Conservation (phyloP, 2,888 invertebrate species). For the Bhutanitis thaidina region DNA sequence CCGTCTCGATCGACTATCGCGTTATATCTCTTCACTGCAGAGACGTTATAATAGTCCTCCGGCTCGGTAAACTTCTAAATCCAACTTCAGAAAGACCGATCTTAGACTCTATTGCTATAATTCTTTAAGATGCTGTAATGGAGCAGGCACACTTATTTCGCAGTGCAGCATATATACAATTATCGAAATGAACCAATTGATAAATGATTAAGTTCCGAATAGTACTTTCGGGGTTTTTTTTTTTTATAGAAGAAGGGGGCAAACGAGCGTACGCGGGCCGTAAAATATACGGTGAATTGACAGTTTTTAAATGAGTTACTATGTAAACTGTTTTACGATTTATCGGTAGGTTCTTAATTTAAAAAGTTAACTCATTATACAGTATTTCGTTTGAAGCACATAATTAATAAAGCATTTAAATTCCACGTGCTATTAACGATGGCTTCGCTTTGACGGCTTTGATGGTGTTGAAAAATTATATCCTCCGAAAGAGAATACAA, state of each 20-base stretch:
- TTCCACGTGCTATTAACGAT: too few relatives aligned
- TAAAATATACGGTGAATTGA: slow-evolving; percentile 13
- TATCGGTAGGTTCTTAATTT: too few relatives aligned
- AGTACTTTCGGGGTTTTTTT: slow-evolving; percentile 50
- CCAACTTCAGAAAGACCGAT: slow-evolving; percentile 2
- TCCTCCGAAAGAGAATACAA: too few relatives aligned
- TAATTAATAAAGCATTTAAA: too few relatives aligned
- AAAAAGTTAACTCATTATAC: too few relatives aligned
- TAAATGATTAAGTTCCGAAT: slow-evolving; percentile 67
- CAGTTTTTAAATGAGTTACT: slow-evolving; percentile 5
- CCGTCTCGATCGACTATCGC: slow-evolving; percentile 13
- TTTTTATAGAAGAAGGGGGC: too few relatives aligned
- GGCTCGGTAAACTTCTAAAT: slow-evolving; percentile 10
- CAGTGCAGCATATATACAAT: slow-evolving; percentile 28
- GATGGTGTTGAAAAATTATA: too few relatives aligned
- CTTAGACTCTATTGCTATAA: slow-evolving; percentile 17
- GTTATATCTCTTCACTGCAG: slow-evolving; percentile 6
- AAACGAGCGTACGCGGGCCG: slow-evolving; percentile 22
- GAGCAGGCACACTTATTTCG: slow-evolving; percentile 22
- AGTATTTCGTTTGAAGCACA: too few relatives aligned
- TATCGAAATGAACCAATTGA: slow-evolving; percentile 50
- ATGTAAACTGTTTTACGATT: too few relatives aligned
- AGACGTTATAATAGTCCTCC: not conserved
- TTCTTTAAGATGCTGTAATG: slow-evolving; percentile 23
- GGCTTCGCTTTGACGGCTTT: too few relatives aligned